A percentile compares a stretch with the other conserved stretches of the same genome.
These are phyloP conservation scores for Hipposideros larvatus DNA, from an alignment of 2,797 vertebrate species.

Conservation along the genomic window DNA sequence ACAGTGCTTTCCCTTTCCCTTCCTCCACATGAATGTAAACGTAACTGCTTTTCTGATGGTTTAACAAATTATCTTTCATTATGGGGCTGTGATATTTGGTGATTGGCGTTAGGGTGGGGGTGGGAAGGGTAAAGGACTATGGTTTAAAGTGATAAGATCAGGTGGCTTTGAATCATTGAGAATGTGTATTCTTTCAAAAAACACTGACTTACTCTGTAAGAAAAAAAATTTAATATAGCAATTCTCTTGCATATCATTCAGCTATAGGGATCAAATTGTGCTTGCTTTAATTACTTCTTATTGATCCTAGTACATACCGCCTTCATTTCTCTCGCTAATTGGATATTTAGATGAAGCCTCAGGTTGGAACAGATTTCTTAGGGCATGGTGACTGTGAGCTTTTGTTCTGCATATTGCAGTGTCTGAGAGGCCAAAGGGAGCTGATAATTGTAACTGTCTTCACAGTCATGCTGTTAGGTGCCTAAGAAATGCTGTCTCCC, in stretches of 20 bases:
- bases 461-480: not conserved
- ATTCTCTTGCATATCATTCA: not conserved
- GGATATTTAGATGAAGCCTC: not conserved
- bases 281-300: conserved; percentile 26
- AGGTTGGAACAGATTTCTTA: not conserved
- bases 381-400: not conserved
- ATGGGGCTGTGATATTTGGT: not conserved
- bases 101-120: not conserved
- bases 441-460: not conserved
- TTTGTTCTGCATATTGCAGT: not conserved
- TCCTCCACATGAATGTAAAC: not conserved
- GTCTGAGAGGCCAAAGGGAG: not conserved
- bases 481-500: not conserved
- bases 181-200: not conserved
- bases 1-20: not conserved
- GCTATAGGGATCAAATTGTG: not conserved
- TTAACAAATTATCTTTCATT: not conserved
- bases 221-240: not conserved
- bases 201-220: not conserved
- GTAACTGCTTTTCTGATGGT: not conserved
- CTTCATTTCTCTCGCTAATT: not conserved
- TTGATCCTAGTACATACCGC: not conserved
- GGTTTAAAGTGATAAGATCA: not conserved
- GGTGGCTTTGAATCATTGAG: not conserved
- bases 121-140: not conserved